These are phyloP conservation scores for Alsophila aescularia DNA, from an alignment of 2,888 invertebrate genomes.

Conservation along the genomic window DNA sequence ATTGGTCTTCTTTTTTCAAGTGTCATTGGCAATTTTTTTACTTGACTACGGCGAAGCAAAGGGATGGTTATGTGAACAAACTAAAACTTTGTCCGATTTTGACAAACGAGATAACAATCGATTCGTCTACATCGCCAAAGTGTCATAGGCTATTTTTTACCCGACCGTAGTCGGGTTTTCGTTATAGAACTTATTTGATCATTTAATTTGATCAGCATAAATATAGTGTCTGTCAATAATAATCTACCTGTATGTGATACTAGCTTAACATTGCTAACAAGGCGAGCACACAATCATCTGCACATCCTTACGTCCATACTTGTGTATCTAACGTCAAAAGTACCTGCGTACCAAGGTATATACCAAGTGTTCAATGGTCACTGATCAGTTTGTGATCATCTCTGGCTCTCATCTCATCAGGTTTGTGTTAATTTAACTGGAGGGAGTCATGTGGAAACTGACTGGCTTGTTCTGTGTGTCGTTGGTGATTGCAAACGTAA, in stretches of 20 bases:
- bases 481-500: conserved; percentile 46
- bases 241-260: conserved; percentile 14
- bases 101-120: too few relatives aligned
- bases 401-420: conserved; percentile 16
- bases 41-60: too few relatives aligned
- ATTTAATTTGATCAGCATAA: too few relatives aligned
- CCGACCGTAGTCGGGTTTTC: too few relatives aligned
- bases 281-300: conserved; percentile 20
- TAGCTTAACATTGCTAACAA: conserved; percentile 24
- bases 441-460: conserved; percentile 38
- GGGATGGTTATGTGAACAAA: too few relatives aligned
- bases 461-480: conserved; percentile 41
- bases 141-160: too few relatives aligned
- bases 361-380: conserved; percentile 13
- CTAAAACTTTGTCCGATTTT: too few relatives aligned
- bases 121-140: too few relatives aligned
- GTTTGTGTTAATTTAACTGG: neutral
- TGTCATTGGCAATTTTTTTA: too few relatives aligned
- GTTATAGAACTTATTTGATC: too few relatives aligned
- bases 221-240: neutral
- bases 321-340: neutral
- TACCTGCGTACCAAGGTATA: conserved; percentile 7
- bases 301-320: conserved; percentile 9
- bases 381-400: conserved; percentile 33
- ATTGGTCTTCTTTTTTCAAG: too few relatives aligned